Base-by-base conservation (phyloP, 2,113 vertebrate species). In the Callocephalon fimbriatum region DNA sequence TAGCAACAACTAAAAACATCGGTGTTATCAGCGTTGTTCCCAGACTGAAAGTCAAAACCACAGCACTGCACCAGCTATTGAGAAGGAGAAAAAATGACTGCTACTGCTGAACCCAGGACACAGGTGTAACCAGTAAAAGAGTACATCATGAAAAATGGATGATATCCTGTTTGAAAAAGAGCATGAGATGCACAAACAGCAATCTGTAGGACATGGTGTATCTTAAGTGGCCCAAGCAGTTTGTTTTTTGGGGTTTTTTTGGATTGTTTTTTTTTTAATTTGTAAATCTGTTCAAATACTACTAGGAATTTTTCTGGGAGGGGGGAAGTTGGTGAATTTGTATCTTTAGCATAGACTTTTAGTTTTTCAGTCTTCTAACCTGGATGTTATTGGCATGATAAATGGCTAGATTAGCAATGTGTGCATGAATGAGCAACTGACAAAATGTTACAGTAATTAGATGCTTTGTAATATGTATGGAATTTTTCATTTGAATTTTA, bases 401-500 rank as follows among this genome's bases (percentile, higher is more conserved):
- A 73, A 29, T 32, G 2, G 26, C 59, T 75, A 94, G 16, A 63
- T 56, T 77, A 79, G 22, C 9, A n/a, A 83, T 82, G 8, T 47
- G 75, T 86, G 44, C 29, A 67, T 70, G 38, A 94, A 56, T 71
- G 58, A 90, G 32, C 26, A 78, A 56, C 45, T 80, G 63, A 81
- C 47, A 95, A 88, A 95, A 78, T 25, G 51, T 83, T 84, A 38
- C 35, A 68, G 16, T 83, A 95, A 96, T 88, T 93, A 82, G 45
- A 63, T 63, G 9, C 14, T 91, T 89, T 50, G 16, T 72, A 83
- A 63, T 76, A 35, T 4, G 1, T 78, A 85, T 45, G 20, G 29
- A 88, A 53, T 93, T 92, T 95, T 96, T 95, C 27, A 77, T 94
- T 96, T 88, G 12, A 22, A 91, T 96, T 96, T 96, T 94, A 94